These are phyloP conservation scores for Trinectes maculatus DNA, from an alignment of 2,113 vertebrate species.

Conservation along the genomic window DNA sequence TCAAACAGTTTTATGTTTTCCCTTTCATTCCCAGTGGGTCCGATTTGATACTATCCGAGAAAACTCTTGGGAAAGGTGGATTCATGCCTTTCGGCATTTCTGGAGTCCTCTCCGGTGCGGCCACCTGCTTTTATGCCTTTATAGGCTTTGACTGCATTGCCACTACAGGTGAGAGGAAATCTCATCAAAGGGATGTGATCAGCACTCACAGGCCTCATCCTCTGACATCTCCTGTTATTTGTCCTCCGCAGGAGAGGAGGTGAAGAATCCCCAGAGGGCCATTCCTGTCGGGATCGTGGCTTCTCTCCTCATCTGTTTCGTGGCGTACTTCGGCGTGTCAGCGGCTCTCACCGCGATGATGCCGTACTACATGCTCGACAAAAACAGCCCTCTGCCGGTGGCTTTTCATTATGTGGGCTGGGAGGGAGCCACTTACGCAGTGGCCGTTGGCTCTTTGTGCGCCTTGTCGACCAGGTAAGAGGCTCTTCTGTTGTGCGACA, in stretches of 20 bases:
- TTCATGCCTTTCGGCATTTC: constrained; percentile 94
- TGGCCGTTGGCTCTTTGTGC: constrained; percentile 93
- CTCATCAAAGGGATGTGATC: neutral
- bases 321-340: constrained; percentile 94
- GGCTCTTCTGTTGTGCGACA: too few species aligned
- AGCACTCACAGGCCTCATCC: accelerated
- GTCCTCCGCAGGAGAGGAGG: constrained; percentile 88
- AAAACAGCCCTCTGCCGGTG: constrained; percentile 91
- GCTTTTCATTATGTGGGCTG: constrained; percentile 92
- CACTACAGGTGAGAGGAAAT: constrained; percentile 87
- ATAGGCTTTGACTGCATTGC: constrained; percentile 98
- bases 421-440: constrained; percentile 91
- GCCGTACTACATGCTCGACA: constrained; percentile 93
- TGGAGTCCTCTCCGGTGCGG: constrained; percentile 93
- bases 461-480: constrained; percentile 93
- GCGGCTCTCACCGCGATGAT: constrained; percentile 96
- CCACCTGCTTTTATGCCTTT: constrained; percentile 97
- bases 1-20: neutral
- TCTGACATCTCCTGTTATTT: neutral
- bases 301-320: constrained; percentile 94
- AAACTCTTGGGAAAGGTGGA: constrained; percentile 83
- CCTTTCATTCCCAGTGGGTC: constrained; percentile 76
- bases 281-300: constrained; percentile 95
- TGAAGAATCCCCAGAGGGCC: constrained; percentile 96
- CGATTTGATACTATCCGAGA: neutral